Evolutionary conservation across 2,888 invertebrate genomes (phyloP).

Genomic region (Pachymerium ferrugineum): DNA sequence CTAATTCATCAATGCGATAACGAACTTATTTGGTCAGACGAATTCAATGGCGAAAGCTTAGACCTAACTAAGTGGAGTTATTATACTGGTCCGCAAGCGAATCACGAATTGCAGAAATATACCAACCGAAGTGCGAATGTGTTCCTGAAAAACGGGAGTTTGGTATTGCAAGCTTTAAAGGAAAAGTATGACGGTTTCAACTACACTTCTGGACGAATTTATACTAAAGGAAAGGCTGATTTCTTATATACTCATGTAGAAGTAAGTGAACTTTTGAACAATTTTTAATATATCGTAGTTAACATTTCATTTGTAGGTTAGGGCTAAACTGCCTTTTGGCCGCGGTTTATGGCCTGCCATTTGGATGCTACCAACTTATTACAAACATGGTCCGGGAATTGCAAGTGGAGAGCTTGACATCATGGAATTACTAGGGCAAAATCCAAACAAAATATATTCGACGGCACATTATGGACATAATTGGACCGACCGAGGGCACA

Average conservation of each 20-base stretch:
- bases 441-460: neutral
- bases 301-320: neutral
- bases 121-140: neutral
- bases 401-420: conserved; percentile 12
- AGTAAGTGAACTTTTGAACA: neutral
- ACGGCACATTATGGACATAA: neutral
- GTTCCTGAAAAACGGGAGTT: neutral
- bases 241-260: neutral
- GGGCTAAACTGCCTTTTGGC: conserved; percentile 1
- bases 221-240: neutral
- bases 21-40: conserved; percentile 1
- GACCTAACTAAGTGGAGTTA: neutral
- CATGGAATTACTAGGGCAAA: neutral
- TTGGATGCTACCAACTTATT: neutral
- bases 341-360: conserved; percentile 7
- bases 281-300: neutral
- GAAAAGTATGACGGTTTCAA: neutral
- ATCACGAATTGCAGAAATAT: neutral
- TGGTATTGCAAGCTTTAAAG: neutral
- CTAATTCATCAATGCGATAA: neutral
- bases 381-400: neutral
- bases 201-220: neutral
- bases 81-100: neutral
- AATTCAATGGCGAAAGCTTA: neutral
- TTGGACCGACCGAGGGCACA: neutral